Conservation (phyloP, 1,140 invertebrate genomes). For the Aphidius gifuensis region DNA sequence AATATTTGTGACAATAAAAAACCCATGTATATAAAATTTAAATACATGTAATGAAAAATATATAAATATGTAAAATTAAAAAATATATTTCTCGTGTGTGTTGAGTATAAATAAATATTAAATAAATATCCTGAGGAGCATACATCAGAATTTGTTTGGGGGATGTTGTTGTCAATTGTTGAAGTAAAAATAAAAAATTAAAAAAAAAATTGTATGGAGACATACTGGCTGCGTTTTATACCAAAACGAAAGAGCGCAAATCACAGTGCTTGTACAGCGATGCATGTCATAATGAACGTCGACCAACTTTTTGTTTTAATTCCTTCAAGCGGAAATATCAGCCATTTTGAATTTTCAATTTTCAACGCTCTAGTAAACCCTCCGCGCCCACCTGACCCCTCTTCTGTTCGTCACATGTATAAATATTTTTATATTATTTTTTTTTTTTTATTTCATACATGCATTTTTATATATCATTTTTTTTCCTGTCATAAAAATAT, state of each 20-base stretch:
- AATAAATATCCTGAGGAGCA: no score
- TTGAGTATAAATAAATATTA: neutral
- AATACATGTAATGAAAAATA: neutral
- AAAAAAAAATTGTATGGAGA: slow-evolving; percentile 23
- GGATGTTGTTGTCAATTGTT: neutral
- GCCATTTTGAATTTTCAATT: slow-evolving; percentile 59
- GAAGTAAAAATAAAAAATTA: neutral
- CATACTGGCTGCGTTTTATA: slow-evolving; percentile 28
- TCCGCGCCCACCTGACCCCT: slow-evolving; percentile 21
- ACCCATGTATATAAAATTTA: neutral
- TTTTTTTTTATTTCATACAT: slow-evolving; percentile 1
- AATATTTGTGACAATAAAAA: slow-evolving; percentile 4
- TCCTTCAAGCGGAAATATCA: slow-evolving; percentile 57
- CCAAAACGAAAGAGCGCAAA: slow-evolving; percentile 52
- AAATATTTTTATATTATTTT: no score
- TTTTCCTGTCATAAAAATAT: no score
- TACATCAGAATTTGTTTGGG: neutral
- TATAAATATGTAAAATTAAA: neutral
- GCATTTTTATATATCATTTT: no score
- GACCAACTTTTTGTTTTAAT: slow-evolving; percentile 56
- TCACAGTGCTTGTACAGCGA: slow-evolving; percentile 52
- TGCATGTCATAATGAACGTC: slow-evolving; percentile 56
- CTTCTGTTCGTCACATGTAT: slow-evolving; percentile 7
- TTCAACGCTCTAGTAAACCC: slow-evolving; percentile 57
- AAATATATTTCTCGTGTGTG: no score